These are phyloP conservation scores for Tapera naevia DNA, from an alignment of 2,797 vertebrate genomes.

Conservation along the genomic window DNA sequence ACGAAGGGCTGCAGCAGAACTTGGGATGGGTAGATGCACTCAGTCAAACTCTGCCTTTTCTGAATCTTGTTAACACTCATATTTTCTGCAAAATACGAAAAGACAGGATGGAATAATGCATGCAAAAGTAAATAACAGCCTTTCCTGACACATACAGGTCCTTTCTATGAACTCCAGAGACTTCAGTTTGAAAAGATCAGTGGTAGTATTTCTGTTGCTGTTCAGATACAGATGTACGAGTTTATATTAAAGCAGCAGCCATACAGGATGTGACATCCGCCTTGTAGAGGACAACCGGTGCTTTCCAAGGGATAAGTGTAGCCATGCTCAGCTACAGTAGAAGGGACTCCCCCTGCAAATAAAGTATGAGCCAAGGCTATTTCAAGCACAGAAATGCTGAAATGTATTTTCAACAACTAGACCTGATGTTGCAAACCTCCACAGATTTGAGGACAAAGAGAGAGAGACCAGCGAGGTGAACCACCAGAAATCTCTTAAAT, in stretches of 20 bases:
- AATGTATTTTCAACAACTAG: not conserved
- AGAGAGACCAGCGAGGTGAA: not conserved
- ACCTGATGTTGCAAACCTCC: not conserved
- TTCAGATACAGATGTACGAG: not conserved
- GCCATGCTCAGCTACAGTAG: not conserved
- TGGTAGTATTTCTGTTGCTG: not conserved
- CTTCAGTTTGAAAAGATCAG: not conserved
- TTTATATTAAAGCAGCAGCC: not conserved
- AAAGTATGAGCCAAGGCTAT: not conserved
- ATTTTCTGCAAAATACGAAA: not conserved
- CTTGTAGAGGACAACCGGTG: not conserved
- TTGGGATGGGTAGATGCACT: not conserved
- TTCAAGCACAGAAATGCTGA: not conserved
- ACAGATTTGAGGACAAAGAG: not conserved
- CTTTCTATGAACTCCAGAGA: not conserved
- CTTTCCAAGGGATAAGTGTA: not conserved
- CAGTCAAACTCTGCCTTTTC: not conserved
- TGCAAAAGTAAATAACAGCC: not conserved
- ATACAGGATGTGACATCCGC: not conserved
- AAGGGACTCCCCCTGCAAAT: not conserved
- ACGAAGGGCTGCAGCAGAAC: not conserved
- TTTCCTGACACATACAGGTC: not conserved
- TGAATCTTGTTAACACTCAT: fast-evolving
- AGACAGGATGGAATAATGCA: not conserved
- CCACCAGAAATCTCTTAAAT: not conserved